Conservation (phyloP, 2,888 invertebrate genomes). For the Tiliacea aurago region DNA sequence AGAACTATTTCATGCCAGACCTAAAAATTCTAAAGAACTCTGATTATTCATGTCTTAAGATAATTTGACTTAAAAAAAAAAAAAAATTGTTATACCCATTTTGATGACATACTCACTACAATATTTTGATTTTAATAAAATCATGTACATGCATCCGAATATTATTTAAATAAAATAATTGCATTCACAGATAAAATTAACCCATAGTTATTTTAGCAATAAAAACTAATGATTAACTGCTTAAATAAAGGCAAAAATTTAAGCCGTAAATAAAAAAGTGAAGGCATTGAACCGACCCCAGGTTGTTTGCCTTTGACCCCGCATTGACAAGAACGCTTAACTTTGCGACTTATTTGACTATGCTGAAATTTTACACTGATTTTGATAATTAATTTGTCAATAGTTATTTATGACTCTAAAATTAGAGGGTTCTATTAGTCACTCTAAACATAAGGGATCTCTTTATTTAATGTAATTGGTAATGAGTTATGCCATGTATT, state of each 20-base stretch:
- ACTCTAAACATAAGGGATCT: not conserved
- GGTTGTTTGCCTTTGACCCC: slow-evolving; percentile 78
- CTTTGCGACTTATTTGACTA: slow-evolving; percentile 33
- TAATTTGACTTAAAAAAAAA: not conserved
- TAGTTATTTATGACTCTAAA: not conserved
- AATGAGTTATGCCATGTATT: not conserved
- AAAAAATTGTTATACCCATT: not conserved
- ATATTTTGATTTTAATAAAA: slow-evolving; percentile 4
- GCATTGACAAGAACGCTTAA: slow-evolving; percentile 63
- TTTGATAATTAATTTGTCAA: slow-evolving; percentile 10
- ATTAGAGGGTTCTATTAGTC: not conserved
- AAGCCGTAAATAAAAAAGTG: slow-evolving; percentile 66
- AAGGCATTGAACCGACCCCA: slow-evolving; percentile 73
- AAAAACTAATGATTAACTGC: slow-evolving; percentile 59
- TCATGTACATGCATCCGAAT: not conserved
- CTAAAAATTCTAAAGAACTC: not conserved
- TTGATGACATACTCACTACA: not conserved
- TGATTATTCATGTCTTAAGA: not conserved
- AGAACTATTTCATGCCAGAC: not conserved
- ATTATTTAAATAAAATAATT: not conserved
- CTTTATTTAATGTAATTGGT: not conserved
- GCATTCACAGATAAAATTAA: slow-evolving; percentile 38
- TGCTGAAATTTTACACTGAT: slow-evolving; percentile 34
- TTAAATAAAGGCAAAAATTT: slow-evolving; percentile 58
- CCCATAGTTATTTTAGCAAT: slow-evolving; percentile 43